Conservation (phyloP, 1,140 invertebrate genomes). For the Drosophila subpulchrella region DNA sequence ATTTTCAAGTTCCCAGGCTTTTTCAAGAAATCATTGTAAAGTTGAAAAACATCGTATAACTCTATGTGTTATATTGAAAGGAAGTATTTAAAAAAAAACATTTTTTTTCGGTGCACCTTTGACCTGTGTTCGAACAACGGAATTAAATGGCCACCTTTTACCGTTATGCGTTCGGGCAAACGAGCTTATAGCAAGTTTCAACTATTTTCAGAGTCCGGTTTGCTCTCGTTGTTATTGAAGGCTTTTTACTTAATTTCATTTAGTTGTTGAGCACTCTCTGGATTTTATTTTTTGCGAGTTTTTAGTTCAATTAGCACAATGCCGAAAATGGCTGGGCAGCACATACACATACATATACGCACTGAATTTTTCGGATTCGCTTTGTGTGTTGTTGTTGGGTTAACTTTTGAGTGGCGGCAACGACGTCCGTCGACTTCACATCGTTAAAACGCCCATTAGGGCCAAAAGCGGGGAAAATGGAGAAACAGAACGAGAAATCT, state of each 20-base stretch:
- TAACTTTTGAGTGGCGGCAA: conserved; percentile 63
- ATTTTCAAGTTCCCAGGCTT: too few relatives aligned
- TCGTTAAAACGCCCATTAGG: conserved; percentile 73
- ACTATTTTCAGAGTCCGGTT: conserved; percentile 13
- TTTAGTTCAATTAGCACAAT: conserved; percentile 78
- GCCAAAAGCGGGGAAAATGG: conserved; percentile 32
- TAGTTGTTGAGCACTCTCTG: conserved; percentile 42
- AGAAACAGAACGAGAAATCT: conserved; percentile 4
- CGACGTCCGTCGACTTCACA: conserved; percentile 62
- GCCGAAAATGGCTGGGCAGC: conserved; percentile 36
- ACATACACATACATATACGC: conserved; percentile 20
- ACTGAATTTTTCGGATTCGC: conserved; percentile 29
- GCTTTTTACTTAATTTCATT: conserved; percentile 73
- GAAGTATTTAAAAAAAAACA: background rate
- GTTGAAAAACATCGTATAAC: too few relatives aligned
- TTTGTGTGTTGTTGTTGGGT: conserved; percentile 48
- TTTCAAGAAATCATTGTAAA: too few relatives aligned
- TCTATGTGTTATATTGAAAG: too few relatives aligned
- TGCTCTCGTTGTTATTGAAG: conserved; percentile 53
- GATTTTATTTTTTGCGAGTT: conserved; percentile 45
- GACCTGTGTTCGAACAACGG: conserved; percentile 66
- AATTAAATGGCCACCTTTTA: conserved; percentile 71
- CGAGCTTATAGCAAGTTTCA: conserved; percentile 28
- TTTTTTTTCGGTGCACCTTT: background rate
- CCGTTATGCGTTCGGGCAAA: conserved; percentile 40